These are phyloP conservation scores for Bubo bubo DNA, from an alignment of 2,113 vertebrate species.

Conservation along the genomic window DNA sequence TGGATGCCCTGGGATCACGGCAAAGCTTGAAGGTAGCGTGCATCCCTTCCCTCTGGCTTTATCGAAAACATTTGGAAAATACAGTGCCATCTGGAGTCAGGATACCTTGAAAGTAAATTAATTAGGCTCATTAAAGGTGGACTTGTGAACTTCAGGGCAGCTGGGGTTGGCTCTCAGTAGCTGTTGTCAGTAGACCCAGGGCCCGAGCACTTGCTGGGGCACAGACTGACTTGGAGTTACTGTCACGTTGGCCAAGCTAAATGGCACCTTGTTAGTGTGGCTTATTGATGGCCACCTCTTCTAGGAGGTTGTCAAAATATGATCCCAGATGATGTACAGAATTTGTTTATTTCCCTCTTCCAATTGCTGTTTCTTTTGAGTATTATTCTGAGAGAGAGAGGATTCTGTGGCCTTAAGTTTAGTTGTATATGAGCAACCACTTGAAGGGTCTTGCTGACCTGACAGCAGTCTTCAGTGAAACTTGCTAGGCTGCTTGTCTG, in stretches of 20 bases:
- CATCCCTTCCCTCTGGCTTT: not conserved
- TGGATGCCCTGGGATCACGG: not conserved
- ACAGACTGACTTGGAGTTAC: not conserved
- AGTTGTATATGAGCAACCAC: not conserved
- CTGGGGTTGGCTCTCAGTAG: not conserved
- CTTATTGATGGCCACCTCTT: rapidly evolving
- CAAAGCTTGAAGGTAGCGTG: rapidly evolving
- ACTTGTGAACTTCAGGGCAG: not conserved
- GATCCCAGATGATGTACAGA: not conserved
- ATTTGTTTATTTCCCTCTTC: not conserved
- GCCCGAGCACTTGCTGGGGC: not conserved
- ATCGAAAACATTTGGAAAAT: not conserved
- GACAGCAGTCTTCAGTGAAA: not conserved
- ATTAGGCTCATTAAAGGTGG: conserved; percentile 15
- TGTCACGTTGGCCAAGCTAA: not conserved
- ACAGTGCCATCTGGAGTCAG: not conserved
- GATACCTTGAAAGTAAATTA: conserved; percentile 37
- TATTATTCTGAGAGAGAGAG: not conserved
- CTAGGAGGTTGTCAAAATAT: not conserved
- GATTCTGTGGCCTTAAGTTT: not conserved
- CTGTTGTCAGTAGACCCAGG: not conserved
- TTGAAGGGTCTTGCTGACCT: rapidly evolving
- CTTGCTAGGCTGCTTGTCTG: not conserved
- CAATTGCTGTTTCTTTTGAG: not conserved
- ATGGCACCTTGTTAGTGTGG: not conserved